Evolutionary conservation across 2,797 vertebrate genomes (phyloP), one percentile per base, ranked within the genome.

Genomic region (Characodon lateralis): DNA sequence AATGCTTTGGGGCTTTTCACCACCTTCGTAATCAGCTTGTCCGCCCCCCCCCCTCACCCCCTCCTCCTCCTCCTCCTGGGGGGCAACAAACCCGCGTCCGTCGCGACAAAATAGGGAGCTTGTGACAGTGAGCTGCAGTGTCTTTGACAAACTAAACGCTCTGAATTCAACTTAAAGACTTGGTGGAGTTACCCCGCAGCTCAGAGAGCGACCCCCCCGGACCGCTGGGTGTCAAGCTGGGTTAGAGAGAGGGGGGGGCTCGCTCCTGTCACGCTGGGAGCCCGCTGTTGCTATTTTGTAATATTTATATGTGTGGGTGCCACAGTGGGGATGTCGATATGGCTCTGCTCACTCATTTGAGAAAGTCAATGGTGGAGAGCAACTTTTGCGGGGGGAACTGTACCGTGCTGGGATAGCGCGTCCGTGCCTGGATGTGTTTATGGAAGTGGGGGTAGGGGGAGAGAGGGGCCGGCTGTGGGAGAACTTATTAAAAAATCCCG

Each of bases 51-150:
- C 2, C 14, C 61, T 5, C 43, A 6, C 14, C n/a, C 7, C 26
- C 69, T 16, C 43, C 41, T 14, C 68, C 35, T 79, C 80, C 81
- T 65, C 80, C 55, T 10, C 68, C 22, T 66, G 84, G 83, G 53
- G 87, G 90, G 79, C 72, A 88, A 80, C 76, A 72, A 77, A 81
- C 83, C 84, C 72, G 88, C 56, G 88, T 85, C 78, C 80, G 88
- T 80, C 82, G 89, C 88, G 85, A 82, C 83, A 74, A n/a, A 50
- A n/a, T 35, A 69, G 5, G 26, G 70, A 85, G 81, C 82, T 87
- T 75, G 86, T 93, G 92, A 93, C 92, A 92, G 92, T 77, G 92
- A 91, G 88, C 94, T 94, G 94, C 95, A 91, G 95, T 96, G 95
- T 95, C 95, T 95, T 96, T 95, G 95, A 95, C 80, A 89, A 89